Evolutionary conservation across 1,140 invertebrate genomes (phyloP), one percentile per base, ranked within the genome.

Genomic region (Ericerus pela): DNA sequence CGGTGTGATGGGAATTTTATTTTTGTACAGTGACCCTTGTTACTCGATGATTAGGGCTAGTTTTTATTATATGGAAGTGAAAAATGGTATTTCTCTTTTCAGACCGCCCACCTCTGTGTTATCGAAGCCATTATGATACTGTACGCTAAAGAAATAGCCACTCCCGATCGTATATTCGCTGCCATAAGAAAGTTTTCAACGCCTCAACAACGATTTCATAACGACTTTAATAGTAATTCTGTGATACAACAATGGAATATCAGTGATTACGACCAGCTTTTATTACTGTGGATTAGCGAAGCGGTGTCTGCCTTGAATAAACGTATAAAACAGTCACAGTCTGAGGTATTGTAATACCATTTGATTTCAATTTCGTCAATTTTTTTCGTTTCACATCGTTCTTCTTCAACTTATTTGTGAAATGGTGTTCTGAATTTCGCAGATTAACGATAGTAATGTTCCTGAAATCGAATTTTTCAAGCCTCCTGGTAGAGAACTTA

Each of bases 81-180:
- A 36, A 12, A 14, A 16, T 38, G 24, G 28, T 43, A 29, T 55
- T 58, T 72, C 70, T 30, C 65, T 65, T 72, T 74, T 33, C 69
- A 97, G 94, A 85, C 79, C 69, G 89, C 90, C 62, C 95, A 99
- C 73, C 84, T 97, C 80, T 81, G 88, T 69, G 85, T 99, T 70
- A 94, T 96, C 72, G 93, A 98, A 76, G 88, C 88, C 61, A 76
- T 98, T 68, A 97, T 99, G 93, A 78, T 80, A 63, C 78, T 97
- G 59, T 96, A 96, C 73, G 84, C 91, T 60, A 85, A 87, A 65
- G 90, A 96, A 73, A 85, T 95, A 57, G 84, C 94, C 58, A 91
- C 88, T 18, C 76, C 84, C 31, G 92, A 96, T 62, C 77, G 88
- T 53, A 84, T 96, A 27, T 76, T 84, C 24, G 81, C 88, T 55